A percentile compares a stretch with the other conserved stretches of the same genome.
These are phyloP conservation scores for Lampris megalopsis DNA, from an alignment of 2,113 vertebrate species.

Conservation along the genomic window DNA sequence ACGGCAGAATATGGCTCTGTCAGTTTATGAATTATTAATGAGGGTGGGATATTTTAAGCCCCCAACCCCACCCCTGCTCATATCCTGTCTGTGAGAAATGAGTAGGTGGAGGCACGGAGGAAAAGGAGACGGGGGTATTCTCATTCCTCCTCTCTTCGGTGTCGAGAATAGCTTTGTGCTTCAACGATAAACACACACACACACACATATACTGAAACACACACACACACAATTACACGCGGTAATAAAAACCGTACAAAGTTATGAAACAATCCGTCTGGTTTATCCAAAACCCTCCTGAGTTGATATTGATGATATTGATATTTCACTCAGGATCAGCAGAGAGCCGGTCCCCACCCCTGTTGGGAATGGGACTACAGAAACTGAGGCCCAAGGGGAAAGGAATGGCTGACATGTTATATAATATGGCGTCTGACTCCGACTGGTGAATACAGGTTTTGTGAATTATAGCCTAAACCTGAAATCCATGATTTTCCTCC, in stretches of 20 bases:
- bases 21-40: conserved; percentile 73
- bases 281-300: background rate
- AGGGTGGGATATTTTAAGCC: conserved; percentile 71
- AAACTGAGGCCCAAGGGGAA: background rate
- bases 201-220: background rate
- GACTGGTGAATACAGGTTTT: background rate
- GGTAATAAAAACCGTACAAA: too few species aligned
- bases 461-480: background rate
- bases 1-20: conserved; percentile 30
- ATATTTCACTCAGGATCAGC: conserved; percentile 1
- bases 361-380: background rate
- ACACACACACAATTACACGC: background rate
- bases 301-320: background rate
- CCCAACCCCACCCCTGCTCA: conserved; percentile 7
- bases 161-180: conserved; percentile 14
- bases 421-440: too few species aligned
- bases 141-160: conserved; percentile 19
- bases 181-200: background rate
- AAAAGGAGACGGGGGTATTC: conserved; percentile 34
- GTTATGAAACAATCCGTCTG: background rate
- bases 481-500: too few species aligned
- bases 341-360: too few species aligned
- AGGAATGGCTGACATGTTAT: background rate
- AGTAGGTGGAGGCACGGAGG: conserved; percentile 24
- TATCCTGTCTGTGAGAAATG: conserved; percentile 64